Conservation (phyloP, 2,797 vertebrate species). For the Spea hammondii region DNA sequence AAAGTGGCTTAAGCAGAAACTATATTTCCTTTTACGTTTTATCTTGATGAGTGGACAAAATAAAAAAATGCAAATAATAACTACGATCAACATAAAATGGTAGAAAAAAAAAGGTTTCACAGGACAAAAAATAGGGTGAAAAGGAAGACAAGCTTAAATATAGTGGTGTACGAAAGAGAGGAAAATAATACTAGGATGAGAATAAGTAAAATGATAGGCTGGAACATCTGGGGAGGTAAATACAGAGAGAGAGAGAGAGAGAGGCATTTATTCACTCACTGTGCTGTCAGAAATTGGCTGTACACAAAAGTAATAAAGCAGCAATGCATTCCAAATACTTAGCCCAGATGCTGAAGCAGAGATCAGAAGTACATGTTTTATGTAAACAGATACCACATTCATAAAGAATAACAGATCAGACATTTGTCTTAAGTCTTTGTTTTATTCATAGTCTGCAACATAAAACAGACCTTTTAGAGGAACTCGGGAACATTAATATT, state of each 20-base stretch:
- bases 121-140: constrained; percentile 99
- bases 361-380: constrained; percentile 10
- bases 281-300: constrained; percentile 22
- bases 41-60: constrained; percentile 85
- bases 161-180: constrained; percentile 97
- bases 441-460: constrained; percentile 2
- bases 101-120: too few species aligned
- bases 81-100: constrained; percentile 54
- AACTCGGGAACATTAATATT: too few species aligned
- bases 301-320: constrained; percentile 33
- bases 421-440: constrained; percentile 13
- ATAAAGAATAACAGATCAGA: background rate
- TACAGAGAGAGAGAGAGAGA: constrained; percentile 76
- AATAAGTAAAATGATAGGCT: constrained; percentile 99
- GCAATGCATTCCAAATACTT: constrained; percentile 17
- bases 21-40: constrained; percentile 82
- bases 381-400: background rate
- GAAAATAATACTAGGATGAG: constrained; percentile 99
- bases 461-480: background rate
- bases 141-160: constrained; percentile 99
- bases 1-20: constrained; percentile 71
- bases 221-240: constrained; percentile 94
- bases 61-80: constrained; percentile 72
- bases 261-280: constrained; percentile 62
- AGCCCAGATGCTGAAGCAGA: constrained; percentile 9